A percentile compares a stretch with the other conserved stretches of the same genome.
Conservation (phyloP, 2,888 invertebrate species). For the Chrysotoxum bicinctum region DNA sequence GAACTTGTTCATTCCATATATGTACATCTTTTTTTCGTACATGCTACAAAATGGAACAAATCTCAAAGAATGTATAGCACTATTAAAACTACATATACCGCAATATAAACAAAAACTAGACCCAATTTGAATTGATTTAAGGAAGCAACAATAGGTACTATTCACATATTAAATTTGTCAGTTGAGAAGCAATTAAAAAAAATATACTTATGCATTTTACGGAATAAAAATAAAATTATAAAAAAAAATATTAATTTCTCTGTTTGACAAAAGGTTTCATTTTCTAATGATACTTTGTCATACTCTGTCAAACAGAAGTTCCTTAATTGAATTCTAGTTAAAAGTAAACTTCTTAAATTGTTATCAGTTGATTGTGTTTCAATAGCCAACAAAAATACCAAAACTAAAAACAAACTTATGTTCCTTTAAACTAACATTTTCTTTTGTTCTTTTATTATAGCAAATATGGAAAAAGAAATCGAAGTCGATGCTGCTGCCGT, state of each 20-base stretch:
- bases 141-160: background rate
- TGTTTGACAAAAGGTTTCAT: no score
- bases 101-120: no score
- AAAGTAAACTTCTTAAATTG: no score
- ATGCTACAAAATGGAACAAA: background rate
- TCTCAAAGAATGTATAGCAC: background rate
- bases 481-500: slow-evolving; percentile 72
- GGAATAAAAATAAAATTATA: background rate
- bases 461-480: slow-evolving; percentile 76
- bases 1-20: background rate
- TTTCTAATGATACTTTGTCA: no score
- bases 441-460: slow-evolving; percentile 38
- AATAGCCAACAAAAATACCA: no score
- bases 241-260: background rate
- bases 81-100: background rate
- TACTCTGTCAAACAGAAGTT: no score
- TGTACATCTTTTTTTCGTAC: background rate
- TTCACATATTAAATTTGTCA: background rate
- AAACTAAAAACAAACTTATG: no score
- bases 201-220: background rate
- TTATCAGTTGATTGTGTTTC: no score
- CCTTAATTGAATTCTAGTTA: no score
- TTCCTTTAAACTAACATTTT: background rate
- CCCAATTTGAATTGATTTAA: background rate
- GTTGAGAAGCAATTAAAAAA: background rate